Evolutionary conservation across 2,888 invertebrate genomes (phyloP).

Genomic region (Chymomyza fuscimana): DNA sequence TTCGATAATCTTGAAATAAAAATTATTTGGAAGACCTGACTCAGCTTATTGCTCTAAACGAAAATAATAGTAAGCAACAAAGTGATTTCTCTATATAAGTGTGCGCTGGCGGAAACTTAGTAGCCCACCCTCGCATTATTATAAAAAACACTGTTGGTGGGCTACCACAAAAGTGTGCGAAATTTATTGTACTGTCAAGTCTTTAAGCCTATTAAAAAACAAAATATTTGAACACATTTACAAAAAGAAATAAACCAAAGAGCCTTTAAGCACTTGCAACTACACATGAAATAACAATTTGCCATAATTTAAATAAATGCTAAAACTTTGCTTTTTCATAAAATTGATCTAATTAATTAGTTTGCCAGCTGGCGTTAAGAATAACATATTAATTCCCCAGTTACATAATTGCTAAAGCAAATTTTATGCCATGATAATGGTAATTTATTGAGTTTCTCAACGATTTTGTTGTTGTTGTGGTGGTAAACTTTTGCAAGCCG

Average conservation of each 20-base stretch:
- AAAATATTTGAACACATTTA: neutral
- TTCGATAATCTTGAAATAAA: no score
- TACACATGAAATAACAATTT: neutral
- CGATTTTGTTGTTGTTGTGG: neutral
- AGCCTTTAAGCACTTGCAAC: neutral
- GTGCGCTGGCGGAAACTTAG: no score
- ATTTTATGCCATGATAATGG: neutral
- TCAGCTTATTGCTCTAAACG: no score
- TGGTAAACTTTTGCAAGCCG: neutral
- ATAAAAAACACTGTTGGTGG: conserved; percentile 41
- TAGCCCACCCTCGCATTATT: neutral
- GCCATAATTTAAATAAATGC: neutral
- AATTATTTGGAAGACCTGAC: no score
- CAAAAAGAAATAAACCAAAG: neutral
- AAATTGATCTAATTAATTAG: neutral
- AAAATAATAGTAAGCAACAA: no score
- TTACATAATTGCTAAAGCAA: neutral
- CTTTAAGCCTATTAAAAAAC: conserved; percentile 42
- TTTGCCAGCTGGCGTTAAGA: neutral
- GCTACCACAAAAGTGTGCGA: conserved; percentile 45
- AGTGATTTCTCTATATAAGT: no score
- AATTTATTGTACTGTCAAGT: conserved; percentile 43
- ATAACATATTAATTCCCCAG: neutral
- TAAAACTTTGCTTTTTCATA: neutral
- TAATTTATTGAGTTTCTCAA: neutral